Evolutionary conservation across 2,888 invertebrate species (phyloP).

Genomic region (Cheilosia grossa): DNA sequence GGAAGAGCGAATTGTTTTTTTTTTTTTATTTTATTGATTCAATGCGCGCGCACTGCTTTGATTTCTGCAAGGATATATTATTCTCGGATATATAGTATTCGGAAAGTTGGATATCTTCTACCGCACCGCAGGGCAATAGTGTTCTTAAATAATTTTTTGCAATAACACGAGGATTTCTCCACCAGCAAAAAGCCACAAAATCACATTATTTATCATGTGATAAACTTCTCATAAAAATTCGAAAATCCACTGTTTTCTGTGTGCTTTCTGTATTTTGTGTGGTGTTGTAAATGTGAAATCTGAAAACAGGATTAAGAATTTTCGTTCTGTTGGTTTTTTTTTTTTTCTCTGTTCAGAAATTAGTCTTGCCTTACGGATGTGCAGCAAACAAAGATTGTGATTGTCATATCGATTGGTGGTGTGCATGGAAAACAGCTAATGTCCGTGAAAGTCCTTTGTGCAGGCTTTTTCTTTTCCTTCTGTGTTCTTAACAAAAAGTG

Average conservation of each 20-base stretch:
- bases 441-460: conserved; percentile 31
- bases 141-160: conserved; percentile 66
- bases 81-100: conserved; percentile 49
- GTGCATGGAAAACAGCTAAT: background rate
- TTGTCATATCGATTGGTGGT: conserved; percentile 58
- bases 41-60: conserved; percentile 80
- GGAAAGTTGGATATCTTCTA: conserved; percentile 64
- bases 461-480: conserved; percentile 5
- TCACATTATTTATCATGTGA: conserved; percentile 38
- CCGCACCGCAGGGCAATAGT: conserved; percentile 61
- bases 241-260: conserved; percentile 1
- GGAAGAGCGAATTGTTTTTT: conserved; percentile 53
- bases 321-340: background rate
- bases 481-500: conserved; percentile 18
- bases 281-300: conserved; percentile 34
- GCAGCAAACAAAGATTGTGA: conserved; percentile 56
- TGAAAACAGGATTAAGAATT: conserved; percentile 21
- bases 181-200: background rate
- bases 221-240: background rate
- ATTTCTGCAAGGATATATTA: conserved; percentile 76
- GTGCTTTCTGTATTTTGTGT: conserved; percentile 30
- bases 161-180: conserved; percentile 43
- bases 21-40: conserved; percentile 78
- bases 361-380: background rate
- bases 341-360: background rate